Conservation (phyloP, 2,797 vertebrate species). For the Oreonectes daqikongensis region DNA sequence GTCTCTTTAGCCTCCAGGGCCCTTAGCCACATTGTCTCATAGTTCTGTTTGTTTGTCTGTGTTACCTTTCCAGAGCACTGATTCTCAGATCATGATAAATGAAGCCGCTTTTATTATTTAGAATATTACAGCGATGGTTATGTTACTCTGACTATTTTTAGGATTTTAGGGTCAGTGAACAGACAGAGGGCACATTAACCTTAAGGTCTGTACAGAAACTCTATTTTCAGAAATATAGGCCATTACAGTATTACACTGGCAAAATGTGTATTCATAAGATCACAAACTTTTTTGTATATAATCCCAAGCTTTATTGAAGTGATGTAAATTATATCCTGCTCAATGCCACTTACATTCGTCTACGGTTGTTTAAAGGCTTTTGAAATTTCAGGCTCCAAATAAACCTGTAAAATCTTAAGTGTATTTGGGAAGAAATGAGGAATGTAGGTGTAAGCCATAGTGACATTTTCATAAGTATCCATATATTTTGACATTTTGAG, state of each 20-base stretch:
- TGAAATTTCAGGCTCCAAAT: neutral
- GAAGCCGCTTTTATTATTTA: neutral
- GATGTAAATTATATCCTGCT: constrained; percentile 8
- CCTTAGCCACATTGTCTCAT: neutral
- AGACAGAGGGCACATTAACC: neutral
- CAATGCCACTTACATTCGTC: constrained; percentile 16
- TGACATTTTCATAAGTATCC: constrained; percentile 15
- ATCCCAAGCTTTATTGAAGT: constrained; percentile 4
- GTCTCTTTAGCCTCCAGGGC: neutral
- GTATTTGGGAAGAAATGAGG: neutral
- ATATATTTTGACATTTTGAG: constrained; percentile 30
- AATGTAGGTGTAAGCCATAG: neutral
- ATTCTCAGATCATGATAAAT: neutral
- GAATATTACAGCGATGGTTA: neutral
- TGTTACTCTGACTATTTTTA: neutral
- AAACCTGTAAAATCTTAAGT: constrained; percentile 6
- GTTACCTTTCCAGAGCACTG: neutral
- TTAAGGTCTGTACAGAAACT: neutral
- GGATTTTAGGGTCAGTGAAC: neutral
- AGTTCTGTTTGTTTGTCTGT: neutral
- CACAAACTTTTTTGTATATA: constrained; percentile 2
- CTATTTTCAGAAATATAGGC: neutral
- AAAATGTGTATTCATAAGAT: constrained; percentile 10
- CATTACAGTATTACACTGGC: neutral
- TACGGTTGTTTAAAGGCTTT: constrained; percentile 13